phyloP scores from a whole-genome alignment of 2,888 invertebrate species.

The Sinopyrophorus schimmeli region DNA sequence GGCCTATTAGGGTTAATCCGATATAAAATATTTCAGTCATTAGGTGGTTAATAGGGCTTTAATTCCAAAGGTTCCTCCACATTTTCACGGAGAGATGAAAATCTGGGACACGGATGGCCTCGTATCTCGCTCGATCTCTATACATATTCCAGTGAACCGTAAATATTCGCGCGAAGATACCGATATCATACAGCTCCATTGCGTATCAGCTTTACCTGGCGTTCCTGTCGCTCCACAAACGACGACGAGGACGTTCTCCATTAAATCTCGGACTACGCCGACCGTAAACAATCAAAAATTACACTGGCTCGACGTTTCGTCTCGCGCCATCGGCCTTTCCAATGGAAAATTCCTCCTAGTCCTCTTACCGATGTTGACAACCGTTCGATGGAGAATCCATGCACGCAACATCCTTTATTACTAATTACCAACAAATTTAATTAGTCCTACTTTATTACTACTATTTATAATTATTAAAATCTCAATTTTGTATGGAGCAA shows the following conservation, averaged over 20 bases:
- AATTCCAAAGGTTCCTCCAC: slow-evolving; percentile 41
- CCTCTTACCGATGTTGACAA: background rate
- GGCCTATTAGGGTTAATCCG: too few species aligned
- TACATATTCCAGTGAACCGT: slow-evolving; percentile 44
- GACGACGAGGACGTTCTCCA: slow-evolving; percentile 37
- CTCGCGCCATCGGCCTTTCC: background rate
- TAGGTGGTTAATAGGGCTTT: too few species aligned
- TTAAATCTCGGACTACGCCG: slow-evolving; percentile 38
- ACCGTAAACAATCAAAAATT: slow-evolving; percentile 45
- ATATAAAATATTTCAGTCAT: too few species aligned
- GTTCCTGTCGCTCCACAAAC: slow-evolving; percentile 45
- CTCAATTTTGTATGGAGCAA: too few species aligned
- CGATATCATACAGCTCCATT: slow-evolving; percentile 45
- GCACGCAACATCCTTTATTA: too few species aligned
- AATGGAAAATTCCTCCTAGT: slow-evolving; percentile 2
- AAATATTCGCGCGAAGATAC: slow-evolving; percentile 42
- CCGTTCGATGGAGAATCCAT: slow-evolving; percentile 5
- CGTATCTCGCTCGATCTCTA: slow-evolving; percentile 42
- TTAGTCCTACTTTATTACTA: too few species aligned
- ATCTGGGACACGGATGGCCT: slow-evolving; percentile 45
- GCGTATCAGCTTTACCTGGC: slow-evolving; percentile 48
- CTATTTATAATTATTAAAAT: too few species aligned
- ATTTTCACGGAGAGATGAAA: slow-evolving; percentile 43
- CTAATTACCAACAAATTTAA: too few species aligned
- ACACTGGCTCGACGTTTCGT: slow-evolving; percentile 36